phyloP scores from a whole-genome alignment of 1,140 invertebrate genomes.

The Drosophila burlai region DNA sequence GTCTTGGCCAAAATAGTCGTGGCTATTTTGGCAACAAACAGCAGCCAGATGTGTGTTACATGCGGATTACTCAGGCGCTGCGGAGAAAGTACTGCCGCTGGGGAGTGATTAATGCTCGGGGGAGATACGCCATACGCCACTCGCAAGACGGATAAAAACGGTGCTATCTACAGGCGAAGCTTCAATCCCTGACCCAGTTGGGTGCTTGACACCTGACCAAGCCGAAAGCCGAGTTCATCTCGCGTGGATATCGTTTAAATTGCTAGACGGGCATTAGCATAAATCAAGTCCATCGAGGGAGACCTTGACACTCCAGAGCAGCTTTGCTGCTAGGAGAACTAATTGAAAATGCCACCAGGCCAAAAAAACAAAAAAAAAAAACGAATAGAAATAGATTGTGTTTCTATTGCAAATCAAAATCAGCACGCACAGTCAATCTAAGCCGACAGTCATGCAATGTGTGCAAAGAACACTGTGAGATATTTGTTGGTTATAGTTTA shows the following conservation, averaged over 20 bases:
- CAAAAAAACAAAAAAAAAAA: constrained; percentile 6
- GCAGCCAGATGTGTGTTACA: constrained; percentile 27
- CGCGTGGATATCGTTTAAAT: constrained; percentile 44
- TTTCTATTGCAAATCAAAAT: constrained; percentile 55
- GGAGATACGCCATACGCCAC: constrained; percentile 15
- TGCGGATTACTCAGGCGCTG: constrained; percentile 32
- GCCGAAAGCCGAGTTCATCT: constrained; percentile 50
- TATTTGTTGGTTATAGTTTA: background rate
- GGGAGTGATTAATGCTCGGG: constrained; percentile 53
- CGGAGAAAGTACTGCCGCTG: constrained; percentile 43
- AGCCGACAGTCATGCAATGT: constrained; percentile 61
- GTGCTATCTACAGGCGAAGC: constrained; percentile 18
- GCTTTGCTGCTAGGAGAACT: constrained; percentile 34
- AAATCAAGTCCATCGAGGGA: constrained; percentile 40
- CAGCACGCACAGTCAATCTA: constrained; percentile 61
- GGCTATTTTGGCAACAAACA: constrained; percentile 56
- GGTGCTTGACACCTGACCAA: constrained; percentile 56
- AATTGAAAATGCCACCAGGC: constrained; percentile 65
- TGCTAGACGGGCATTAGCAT: constrained; percentile 43
- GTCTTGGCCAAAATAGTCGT: constrained; percentile 27
- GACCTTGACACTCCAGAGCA: constrained; percentile 58
- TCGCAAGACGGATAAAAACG: constrained; percentile 26
- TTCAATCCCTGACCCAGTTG: constrained; percentile 64
- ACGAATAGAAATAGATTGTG: constrained; percentile 32
- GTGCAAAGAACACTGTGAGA: constrained; percentile 4